A percentile compares a stretch with the other conserved stretches of the same genome.
Conservation (phyloP, 2,888 invertebrate genomes). For the Gryllus longicercus region DNA sequence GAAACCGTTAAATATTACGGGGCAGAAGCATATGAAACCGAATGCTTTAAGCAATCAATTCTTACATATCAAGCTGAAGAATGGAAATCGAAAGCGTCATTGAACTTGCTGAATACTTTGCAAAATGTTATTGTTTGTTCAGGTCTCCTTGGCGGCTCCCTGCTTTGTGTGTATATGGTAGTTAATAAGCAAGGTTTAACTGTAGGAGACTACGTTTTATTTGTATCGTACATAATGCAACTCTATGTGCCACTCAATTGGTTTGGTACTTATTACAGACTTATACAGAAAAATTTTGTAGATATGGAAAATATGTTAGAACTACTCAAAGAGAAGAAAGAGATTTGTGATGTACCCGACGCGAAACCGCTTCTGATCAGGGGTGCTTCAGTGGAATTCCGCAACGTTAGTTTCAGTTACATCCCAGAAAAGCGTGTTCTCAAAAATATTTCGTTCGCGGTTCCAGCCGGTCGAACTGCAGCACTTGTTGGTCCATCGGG, state of each 20-base stretch:
- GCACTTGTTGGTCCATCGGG: conserved; percentile 84
- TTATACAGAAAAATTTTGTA: conserved; percentile 94
- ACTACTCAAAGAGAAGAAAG: conserved; percentile 78
- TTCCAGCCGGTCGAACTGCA: conserved; percentile 79
- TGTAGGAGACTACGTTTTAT: conserved; percentile 94
- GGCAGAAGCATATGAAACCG: conserved; percentile 87
- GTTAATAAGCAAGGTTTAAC: conserved; percentile 66
- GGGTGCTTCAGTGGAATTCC: conserved; percentile 76
- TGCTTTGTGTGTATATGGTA: conserved; percentile 86
- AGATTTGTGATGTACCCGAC: conserved; percentile 79
- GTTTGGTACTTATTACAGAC: conserved; percentile 97
- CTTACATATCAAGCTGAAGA: conserved; percentile 86
- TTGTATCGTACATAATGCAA: conserved; percentile 91
- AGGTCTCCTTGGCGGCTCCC: conserved; percentile 80
- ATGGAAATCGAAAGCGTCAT: conserved; percentile 78
- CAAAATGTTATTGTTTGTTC: conserved; percentile 87
- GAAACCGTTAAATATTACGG: conserved; percentile 99
- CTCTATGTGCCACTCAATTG: conserved; percentile 94
- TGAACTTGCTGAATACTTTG: conserved; percentile 84
- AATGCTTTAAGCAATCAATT: conserved; percentile 82
- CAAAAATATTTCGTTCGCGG: conserved; percentile 72
- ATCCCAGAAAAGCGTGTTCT: conserved; percentile 71
- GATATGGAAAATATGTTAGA: conserved; percentile 99
- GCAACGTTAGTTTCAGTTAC: conserved; percentile 87
- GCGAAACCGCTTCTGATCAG: conserved; percentile 68